A percentile compares a stretch with the other conserved stretches of the same genome.
Conservation (phyloP, 2,888 invertebrate genomes). For the Microchrysa polita region DNA sequence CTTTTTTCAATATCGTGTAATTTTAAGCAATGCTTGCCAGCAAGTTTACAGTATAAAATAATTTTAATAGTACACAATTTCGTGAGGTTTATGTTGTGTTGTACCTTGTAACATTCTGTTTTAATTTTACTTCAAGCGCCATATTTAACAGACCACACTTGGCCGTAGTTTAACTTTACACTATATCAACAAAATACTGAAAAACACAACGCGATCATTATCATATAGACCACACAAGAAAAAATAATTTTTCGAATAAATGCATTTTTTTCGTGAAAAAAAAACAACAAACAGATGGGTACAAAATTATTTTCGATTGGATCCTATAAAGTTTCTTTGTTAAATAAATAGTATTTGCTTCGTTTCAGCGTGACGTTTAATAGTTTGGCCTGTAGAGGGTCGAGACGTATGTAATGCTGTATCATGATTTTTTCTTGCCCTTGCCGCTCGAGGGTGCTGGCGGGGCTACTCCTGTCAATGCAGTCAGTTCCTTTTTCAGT, state of each 20-base stretch:
- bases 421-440: constrained; percentile 61
- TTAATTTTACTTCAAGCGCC: no score
- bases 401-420: constrained; percentile 50
- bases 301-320: neutral
- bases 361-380: constrained; percentile 40
- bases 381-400: constrained; percentile 52
- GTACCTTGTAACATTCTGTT: no score
- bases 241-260: constrained; percentile 13
- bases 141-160: no score
- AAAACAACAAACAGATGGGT: neutral
- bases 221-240: no score
- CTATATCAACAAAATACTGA: no score
- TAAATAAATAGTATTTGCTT: neutral
- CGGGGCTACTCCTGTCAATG: constrained; percentile 55
- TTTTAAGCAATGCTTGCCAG: no score
- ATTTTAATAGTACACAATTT: no score
- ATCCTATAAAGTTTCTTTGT: neutral
- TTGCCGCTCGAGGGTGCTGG: constrained; percentile 54
- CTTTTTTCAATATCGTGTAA: no score
- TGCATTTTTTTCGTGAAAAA: constrained; percentile 5
- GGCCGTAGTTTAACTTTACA: no score
- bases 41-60: no score
- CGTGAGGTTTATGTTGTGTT: no score
- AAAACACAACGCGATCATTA: no score
- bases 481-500: constrained; percentile 74